Percentiles rank a stretch among this genome's conserved stretches.
Evolutionary conservation across 2,797 vertebrate species (phyloP).

Genomic region (Tenualosa thibaudeaui): DNA sequence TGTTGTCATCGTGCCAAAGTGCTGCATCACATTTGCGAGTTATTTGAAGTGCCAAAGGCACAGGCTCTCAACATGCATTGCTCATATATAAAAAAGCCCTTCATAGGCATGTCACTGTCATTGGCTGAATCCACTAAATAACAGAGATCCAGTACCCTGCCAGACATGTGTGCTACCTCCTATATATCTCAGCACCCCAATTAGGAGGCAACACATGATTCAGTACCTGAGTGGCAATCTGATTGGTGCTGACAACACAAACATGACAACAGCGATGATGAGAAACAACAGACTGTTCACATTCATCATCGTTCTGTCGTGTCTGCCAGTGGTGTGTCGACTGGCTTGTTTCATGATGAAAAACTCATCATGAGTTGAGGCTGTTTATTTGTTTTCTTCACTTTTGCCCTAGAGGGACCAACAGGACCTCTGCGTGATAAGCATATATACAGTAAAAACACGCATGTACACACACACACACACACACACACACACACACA

Average conservation of each 20-base stretch:
- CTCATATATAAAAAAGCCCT: conserved; percentile 26
- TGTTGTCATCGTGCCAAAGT: neutral
- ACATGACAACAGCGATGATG: neutral
- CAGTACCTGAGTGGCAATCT: neutral
- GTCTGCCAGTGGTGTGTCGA: neutral
- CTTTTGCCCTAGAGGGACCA: neutral
- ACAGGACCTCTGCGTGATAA: neutral
- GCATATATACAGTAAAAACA: no score
- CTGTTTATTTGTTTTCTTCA: conserved; percentile 18
- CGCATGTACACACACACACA: neutral
- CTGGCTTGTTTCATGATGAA: conserved; percentile 8
- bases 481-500: neutral
- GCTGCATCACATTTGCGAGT: conserved; percentile 2
- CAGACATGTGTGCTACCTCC: neutral
- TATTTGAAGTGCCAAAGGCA: conserved; percentile 31
- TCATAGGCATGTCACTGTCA: conserved; percentile 44
- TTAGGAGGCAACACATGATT: neutral
- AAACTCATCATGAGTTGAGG: neutral
- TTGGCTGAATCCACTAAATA: conserved; percentile 36
- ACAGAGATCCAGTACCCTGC: neutral
- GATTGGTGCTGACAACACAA: conserved; percentile 16
- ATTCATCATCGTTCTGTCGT: neutral
- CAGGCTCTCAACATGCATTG: neutral
- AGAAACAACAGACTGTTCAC: conserved; percentile 11
- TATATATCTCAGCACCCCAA: neutral